Percentiles rank a stretch among this genome's conserved stretches.
Evolutionary conservation across 2,113 vertebrate genomes (phyloP).

Genomic region (Urocolius indicus): DNA sequence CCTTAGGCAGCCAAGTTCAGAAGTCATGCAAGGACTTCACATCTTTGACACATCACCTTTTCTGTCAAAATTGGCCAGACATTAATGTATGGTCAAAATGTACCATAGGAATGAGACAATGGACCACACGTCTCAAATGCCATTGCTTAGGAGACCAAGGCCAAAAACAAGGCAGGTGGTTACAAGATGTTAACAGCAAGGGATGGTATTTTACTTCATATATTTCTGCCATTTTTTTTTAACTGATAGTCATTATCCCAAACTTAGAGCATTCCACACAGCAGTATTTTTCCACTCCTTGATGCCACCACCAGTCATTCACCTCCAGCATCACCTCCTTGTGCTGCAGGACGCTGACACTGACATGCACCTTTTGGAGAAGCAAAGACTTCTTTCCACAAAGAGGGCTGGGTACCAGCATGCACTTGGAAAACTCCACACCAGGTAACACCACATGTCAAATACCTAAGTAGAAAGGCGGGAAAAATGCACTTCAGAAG

Average conservation of each 20-base stretch:
- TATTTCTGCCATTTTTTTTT: neutral
- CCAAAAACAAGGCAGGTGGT: neutral
- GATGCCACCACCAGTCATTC: fast-evolving
- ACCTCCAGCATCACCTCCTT: neutral
- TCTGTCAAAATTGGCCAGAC: neutral
- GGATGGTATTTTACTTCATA: neutral
- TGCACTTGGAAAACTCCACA: neutral
- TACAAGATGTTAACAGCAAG: neutral
- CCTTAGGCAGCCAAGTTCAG: neutral
- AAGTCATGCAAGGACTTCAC: neutral
- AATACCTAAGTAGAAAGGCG: neutral
- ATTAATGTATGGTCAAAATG: neutral
- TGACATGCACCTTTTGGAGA: neutral
- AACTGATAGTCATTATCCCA: neutral
- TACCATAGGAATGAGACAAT: neutral
- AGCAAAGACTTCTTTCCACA: neutral
- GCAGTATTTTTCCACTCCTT: neutral
- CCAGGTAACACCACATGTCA: neutral
- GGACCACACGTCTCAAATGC: neutral
- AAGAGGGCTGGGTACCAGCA: neutral
- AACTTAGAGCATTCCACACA: neutral
- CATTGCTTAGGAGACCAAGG: neutral
- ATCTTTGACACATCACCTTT: neutral
- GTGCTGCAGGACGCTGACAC: neutral
- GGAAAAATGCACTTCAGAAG: neutral